phyloP scores from a whole-genome alignment of 2,888 invertebrate genomes.

The Tiliacea citrago region DNA sequence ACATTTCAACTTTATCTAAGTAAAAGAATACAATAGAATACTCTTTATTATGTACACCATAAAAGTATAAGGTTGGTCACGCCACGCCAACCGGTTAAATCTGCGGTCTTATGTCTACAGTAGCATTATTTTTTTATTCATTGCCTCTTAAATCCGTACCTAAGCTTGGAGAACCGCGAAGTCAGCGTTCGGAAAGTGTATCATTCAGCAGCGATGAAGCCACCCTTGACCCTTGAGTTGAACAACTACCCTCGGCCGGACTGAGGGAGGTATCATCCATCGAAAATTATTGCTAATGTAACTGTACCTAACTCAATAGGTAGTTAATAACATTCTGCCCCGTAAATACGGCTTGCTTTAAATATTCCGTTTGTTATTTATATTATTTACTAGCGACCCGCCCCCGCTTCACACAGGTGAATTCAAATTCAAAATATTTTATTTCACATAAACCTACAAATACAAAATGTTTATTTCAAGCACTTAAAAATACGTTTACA shows the following conservation, averaged over 20 bases:
- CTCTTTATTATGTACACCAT: too few relatives aligned
- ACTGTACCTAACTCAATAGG: background rate
- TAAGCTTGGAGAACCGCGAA: slow-evolving; percentile 16
- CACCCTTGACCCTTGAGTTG: slow-evolving; percentile 30
- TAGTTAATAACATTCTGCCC: background rate
- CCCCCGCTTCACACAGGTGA: background rate
- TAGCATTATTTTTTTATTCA: background rate
- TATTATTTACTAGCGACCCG: background rate
- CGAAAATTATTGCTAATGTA: slow-evolving; percentile 5
- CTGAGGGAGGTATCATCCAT: slow-evolving; percentile 9
- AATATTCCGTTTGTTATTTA: background rate
- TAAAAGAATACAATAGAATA: too few relatives aligned
- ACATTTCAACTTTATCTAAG: background rate
- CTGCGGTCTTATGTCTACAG: background rate
- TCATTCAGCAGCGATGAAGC: slow-evolving; percentile 49
- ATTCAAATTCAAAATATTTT: too few relatives aligned
- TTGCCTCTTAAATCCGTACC: background rate
- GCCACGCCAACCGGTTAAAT: slow-evolving; percentile 4
- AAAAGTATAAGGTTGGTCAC: background rate
- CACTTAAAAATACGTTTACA: too few relatives aligned
- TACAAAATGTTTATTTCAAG: too few relatives aligned
- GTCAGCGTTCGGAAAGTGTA: slow-evolving; percentile 50
- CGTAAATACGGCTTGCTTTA: background rate
- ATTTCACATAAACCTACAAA: too few relatives aligned
- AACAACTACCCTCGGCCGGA: slow-evolving; percentile 21